phyloP scores from a whole-genome alignment of 53 echinoderm and acorn worm genomes.

The Antedon mediterranea region DNA sequence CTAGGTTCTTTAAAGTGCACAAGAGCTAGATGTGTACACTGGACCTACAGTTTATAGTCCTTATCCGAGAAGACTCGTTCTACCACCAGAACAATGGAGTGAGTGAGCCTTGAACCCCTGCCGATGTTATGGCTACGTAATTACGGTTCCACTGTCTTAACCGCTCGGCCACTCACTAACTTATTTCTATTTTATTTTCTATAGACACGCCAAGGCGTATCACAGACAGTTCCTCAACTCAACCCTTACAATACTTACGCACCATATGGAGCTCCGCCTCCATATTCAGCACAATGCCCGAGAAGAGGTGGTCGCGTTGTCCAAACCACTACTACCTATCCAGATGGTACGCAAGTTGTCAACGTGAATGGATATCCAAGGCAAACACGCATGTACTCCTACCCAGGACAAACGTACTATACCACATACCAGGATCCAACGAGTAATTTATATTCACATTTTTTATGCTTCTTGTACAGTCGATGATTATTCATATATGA shows the following conservation, averaged over 20 bases:
- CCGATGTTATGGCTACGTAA: no score
- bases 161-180: no score
- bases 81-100: no score
- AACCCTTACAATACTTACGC: neutral
- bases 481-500: no score
- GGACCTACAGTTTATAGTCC: no score
- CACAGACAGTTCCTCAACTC: neutral
- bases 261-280: neutral
- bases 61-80: no score
- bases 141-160: no score
- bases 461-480: no score
- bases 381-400: constrained; percentile 2
- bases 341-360: neutral
- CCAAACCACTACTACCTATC: neutral
- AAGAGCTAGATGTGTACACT: no score
- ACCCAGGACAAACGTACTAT: constrained; percentile 11
- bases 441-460: no score
- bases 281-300: neutral
- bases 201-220: neutral
- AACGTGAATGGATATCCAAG: neutral
- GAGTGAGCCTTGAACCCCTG: no score
- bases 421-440: constrained; percentile 7
- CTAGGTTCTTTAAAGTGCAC: no score
- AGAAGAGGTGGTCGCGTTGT: neutral
- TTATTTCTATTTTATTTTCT: neutral